Percentiles rank a stretch among this genome's conserved stretches.
phyloP scores from a whole-genome alignment of 2,797 vertebrate species.

The Champsocephalus gunnari region DNA sequence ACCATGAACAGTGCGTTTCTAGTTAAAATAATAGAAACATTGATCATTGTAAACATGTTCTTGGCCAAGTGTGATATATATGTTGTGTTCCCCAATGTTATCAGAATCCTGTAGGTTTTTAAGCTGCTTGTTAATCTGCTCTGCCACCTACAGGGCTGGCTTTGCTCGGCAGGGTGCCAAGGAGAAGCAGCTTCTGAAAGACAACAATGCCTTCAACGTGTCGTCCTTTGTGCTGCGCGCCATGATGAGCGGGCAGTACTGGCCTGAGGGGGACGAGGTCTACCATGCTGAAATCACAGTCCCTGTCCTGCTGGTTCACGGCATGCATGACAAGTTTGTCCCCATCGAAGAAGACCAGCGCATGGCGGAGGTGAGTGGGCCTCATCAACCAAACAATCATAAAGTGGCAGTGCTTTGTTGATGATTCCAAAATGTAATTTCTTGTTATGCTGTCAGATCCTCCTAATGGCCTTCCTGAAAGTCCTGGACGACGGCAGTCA shows the following conservation, averaged over 20 bases:
- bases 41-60: not conserved
- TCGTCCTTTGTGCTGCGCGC: constrained; percentile 95
- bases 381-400: not conserved
- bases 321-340: constrained; percentile 97
- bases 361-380: constrained; percentile 92
- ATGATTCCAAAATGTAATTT: not conserved
- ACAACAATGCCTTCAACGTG: constrained; percentile 96
- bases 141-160: constrained; percentile 87
- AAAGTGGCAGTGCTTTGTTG: not conserved
- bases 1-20: not conserved
- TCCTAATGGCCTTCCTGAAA: constrained; percentile 95
- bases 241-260: constrained; percentile 99
- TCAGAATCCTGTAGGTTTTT: not conserved
- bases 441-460: constrained; percentile 84
- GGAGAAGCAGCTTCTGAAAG: constrained; percentile 95
- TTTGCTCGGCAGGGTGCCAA: constrained; percentile 94
- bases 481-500: constrained; percentile 96
- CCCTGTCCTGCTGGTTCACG: constrained; percentile 93
- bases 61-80: not conserved
- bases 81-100: not conserved
- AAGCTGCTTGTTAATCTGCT: constrained; percentile 7
- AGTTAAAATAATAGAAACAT: not conserved
- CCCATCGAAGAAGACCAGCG: constrained; percentile 96
- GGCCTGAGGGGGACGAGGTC: constrained; percentile 97
- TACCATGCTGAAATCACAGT: constrained; percentile 96